A percentile compares a stretch with the other conserved stretches of the same genome.
Evolutionary conservation across 2,113 vertebrate genomes (phyloP).

Genomic region (Syngnathus typhle): DNA sequence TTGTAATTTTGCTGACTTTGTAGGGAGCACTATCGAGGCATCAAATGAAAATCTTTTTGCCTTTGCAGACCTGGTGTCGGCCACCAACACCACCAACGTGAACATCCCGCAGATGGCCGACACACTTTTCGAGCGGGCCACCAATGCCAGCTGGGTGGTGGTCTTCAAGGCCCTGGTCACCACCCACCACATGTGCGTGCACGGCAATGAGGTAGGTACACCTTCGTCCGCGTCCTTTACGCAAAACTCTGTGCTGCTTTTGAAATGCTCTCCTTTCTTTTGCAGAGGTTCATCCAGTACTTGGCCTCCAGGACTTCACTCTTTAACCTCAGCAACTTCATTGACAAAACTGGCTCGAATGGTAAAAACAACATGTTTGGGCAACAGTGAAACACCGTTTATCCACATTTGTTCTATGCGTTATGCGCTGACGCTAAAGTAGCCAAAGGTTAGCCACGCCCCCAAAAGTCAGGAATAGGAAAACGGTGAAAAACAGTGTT

Average conservation of each 20-base stretch:
- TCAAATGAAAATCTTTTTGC: neutral
- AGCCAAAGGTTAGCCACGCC: neutral
- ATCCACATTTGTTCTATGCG: no score
- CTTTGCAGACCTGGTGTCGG: slow-evolving; percentile 87
- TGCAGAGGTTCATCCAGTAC: slow-evolving; percentile 98
- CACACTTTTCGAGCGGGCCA: slow-evolving; percentile 73
- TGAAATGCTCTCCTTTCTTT: neutral
- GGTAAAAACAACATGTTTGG: slow-evolving; percentile 69
- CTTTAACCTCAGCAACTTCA: slow-evolving; percentile 99
- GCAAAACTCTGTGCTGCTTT: neutral
- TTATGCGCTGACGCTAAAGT: neutral
- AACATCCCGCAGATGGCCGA: slow-evolving; percentile 94
- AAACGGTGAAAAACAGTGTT: neutral
- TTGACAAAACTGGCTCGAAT: slow-evolving; percentile 97
- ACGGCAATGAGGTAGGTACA: slow-evolving; percentile 88
- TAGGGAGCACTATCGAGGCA: no score
- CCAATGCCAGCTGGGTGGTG: slow-evolving; percentile 96
- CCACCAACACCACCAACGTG: slow-evolving; percentile 98
- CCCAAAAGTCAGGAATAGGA: no score
- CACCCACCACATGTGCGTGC: slow-evolving; percentile 94
- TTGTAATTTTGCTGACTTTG: neutral
- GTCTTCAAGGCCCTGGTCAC: slow-evolving; percentile 97
- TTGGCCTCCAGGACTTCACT: slow-evolving; percentile 96
- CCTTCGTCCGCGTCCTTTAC: neutral
- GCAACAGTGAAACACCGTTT: no score